Base-by-base conservation (phyloP, 2,797 vertebrate species). In the Acanthis flammea region DNA sequence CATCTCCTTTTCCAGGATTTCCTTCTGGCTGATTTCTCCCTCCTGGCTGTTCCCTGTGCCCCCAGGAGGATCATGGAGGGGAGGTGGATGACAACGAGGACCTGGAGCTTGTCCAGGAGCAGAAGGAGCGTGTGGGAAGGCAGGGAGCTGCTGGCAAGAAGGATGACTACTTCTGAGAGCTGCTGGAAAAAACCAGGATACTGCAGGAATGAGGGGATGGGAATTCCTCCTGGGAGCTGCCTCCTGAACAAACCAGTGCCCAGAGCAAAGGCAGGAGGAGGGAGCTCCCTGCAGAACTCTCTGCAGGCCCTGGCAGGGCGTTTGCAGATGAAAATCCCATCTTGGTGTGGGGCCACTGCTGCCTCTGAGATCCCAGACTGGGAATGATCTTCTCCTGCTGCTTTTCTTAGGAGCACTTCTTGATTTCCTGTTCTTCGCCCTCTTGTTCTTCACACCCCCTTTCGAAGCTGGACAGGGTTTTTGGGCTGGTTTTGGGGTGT, bases 11-110 rank as follows among this genome's bases (percentile, higher is more conserved):
- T 3, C 41, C 67, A 73, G 17, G 2, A 27, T 45, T 55, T 37
- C 47, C 25, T 45, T 30, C 17, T 3, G 3, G 28, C 74, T 94
- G 48, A 92, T 30, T 58, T 70, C 42, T 2, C 55, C 19, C 60
- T 54, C 35, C 71, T 77, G 83, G 39, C 72, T 87, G n/a, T 91
- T 90, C 55, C 60, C 27, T 79, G n/a, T 85, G 35, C 25, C 41
- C 28, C 11, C 83, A 97, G 97, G 97, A 97, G 82, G 97, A 98
- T 60, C 96, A 66, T 3, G 95, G 95, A 50, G 93, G 95, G 22
- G 96, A 96, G 51, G 70, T 82, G 65, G 94, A 97, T 16, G 96
- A 97, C 65, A 80, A 70, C 2, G 95, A 96, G 13, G 97, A 97
- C 70, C 68, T 96, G 76, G 91, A 97, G 37, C 84, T 94, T 4